Evolutionary conservation across 1,140 invertebrate genomes (phyloP).

Genomic region (Maniola jurtina): DNA sequence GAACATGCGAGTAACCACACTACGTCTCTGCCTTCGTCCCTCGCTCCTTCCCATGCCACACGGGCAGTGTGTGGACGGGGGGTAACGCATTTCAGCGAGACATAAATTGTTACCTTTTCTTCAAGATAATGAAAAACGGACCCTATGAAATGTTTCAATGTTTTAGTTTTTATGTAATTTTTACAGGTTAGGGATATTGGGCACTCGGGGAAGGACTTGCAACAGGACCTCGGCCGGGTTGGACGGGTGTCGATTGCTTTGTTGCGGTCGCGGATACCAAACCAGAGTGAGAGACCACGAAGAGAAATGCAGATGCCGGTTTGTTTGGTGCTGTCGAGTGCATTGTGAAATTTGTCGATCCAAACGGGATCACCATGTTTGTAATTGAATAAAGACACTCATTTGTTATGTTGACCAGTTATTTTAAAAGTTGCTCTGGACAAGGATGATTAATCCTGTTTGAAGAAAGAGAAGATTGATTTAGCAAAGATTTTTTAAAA

Average conservation of each 20-base stretch:
- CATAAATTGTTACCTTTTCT: too few relatives aligned
- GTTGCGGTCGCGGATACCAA: constrained; percentile 95
- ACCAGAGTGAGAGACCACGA: constrained; percentile 90
- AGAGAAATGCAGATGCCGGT: constrained; percentile 95
- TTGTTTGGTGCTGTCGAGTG: constrained; percentile 96
- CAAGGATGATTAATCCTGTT: background rate
- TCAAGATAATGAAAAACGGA: too few relatives aligned
- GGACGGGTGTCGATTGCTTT: constrained; percentile 91
- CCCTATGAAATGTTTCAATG: too few relatives aligned
- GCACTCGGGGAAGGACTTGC: constrained; percentile 90
- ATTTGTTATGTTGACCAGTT: background rate
- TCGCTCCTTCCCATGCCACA: too few relatives aligned
- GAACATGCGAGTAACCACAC: too few relatives aligned
- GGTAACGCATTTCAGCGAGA: too few relatives aligned
- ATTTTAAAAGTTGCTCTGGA: background rate
- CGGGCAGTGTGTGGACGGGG: too few relatives aligned
- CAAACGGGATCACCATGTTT: constrained; percentile 90
- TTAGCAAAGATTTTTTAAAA: background rate
- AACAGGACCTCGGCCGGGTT: constrained; percentile 89
- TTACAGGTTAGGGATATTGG: constrained; percentile 87
- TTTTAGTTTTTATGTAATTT: too few relatives aligned
- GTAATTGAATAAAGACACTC: constrained; percentile 81
- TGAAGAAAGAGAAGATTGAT: background rate
- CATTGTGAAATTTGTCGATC: constrained; percentile 91
- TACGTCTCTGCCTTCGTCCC: too few relatives aligned